phyloP scores from a whole-genome alignment of 1,140 invertebrate genomes.

The Megalopta genalis region DNA sequence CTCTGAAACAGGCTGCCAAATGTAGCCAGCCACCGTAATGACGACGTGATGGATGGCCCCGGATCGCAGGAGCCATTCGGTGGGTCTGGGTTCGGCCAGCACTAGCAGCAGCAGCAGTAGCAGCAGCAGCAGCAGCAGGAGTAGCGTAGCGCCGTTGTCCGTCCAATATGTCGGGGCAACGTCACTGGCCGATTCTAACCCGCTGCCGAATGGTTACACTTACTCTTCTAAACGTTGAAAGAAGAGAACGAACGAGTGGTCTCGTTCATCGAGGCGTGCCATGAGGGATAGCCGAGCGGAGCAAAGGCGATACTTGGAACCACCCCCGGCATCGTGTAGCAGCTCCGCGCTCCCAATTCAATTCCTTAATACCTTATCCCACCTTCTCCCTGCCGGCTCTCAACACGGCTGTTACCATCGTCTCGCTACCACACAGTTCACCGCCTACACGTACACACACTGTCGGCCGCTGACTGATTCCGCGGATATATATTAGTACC shows the following conservation, averaged over 20 bases:
- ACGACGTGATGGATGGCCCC: conserved; percentile 71
- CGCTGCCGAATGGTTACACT: conserved; percentile 19
- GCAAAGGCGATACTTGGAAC: conserved; percentile 55
- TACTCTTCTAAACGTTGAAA: conserved; percentile 39
- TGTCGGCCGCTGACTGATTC: conserved; percentile 59
- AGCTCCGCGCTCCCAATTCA: conserved; percentile 55
- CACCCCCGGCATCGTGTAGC: conserved; percentile 24
- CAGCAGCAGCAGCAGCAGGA: neutral
- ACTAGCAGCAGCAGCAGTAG: neutral
- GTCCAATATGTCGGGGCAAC: conserved; percentile 68
- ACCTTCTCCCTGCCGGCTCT: conserved; percentile 29
- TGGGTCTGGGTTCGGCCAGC: conserved; percentile 39
- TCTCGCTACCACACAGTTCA: conserved; percentile 17
- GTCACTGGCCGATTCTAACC: conserved; percentile 43
- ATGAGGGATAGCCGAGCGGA: conserved; percentile 66
- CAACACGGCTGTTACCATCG: conserved; percentile 50
- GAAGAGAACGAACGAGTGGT: conserved; percentile 17
- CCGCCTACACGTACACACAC: conserved; percentile 15
- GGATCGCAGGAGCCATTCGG: conserved; percentile 58
- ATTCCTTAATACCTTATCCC: conserved; percentile 67
- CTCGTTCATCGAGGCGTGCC: conserved; percentile 68
- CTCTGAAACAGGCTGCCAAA: conserved; percentile 60
- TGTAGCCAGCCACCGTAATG: conserved; percentile 65
- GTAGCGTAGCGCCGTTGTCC: conserved; percentile 18
- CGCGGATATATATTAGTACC: conserved; percentile 66